Base-by-base conservation (phyloP, 2,797 vertebrate genomes). In the Serranus cabrilla region DNA sequence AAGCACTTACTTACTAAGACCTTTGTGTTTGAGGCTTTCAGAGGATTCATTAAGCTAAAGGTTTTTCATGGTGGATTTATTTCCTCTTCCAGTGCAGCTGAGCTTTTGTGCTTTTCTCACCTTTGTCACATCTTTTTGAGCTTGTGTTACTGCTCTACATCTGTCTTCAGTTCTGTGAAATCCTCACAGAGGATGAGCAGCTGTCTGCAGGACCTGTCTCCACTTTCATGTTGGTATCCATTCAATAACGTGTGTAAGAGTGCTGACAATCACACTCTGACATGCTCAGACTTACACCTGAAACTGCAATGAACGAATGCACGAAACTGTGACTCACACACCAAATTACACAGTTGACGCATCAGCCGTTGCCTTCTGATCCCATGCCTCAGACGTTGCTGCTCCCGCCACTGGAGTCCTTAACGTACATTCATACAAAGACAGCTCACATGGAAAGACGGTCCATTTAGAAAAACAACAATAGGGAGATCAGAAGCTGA, bases 251-350 rank as follows among this genome's bases (percentile, higher is more conserved):
- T 64, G 14, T 20, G 37, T 59, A 21, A 34, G 6, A 34, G 34
- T 34, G 7, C 7, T 65, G n/a, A 14, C 5, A 20, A 18, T 39
- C 23, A 12, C 18, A n/a, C 16, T 37, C 45, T 25, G 40, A 75
- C 83, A 77, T 62, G 82, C 31, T 80, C 67, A 81, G 74, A 76
- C 78, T 62, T 42, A 69, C 23, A 71, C 67, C 72, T 78, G 58
- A 75, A 76, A 69, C 16, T 49, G 23, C 5, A 57, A 17, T 25
- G 31, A 63, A 61, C 20, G 16, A n/a, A 54, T 11, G 21, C 54
- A 23, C 13, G 75, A 85, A 52, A 56, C 56, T 61, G 2, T 78
- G 75, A 86, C 70, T 83, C 86, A 80, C 21, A 17, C 10, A 39
- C 23, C 13, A 37, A 63, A 80, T 81, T 63, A 71, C 21, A 7